A percentile compares a stretch with the other conserved stretches of the same genome.
phyloP scores from a whole-genome alignment of 2,113 vertebrate genomes.

The Amia ocellicauda region DNA sequence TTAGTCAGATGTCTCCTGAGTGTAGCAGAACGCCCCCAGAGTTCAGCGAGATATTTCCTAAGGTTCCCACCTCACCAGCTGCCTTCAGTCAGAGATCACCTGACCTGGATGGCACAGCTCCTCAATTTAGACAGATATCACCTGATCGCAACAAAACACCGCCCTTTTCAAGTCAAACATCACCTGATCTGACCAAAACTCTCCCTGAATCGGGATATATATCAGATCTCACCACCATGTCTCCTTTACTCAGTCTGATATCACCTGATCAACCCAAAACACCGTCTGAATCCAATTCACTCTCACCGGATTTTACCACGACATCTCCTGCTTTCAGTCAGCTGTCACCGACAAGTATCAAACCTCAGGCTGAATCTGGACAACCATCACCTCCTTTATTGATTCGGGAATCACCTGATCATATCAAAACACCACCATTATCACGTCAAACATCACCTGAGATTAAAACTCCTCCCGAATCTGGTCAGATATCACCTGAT shows the following conservation, averaged over 20 bases:
- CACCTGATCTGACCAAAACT: constrained; percentile 44
- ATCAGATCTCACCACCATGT: too few species aligned
- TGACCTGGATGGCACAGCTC: constrained; percentile 5
- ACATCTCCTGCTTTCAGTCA: too few species aligned
- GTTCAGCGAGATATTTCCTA: not conserved
- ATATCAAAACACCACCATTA: too few species aligned
- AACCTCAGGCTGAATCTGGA: constrained; percentile 25
- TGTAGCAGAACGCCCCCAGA: constrained; percentile 18
- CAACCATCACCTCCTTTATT: constrained; percentile 20
- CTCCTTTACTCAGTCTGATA: not conserved
- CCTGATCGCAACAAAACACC: constrained; percentile 47
- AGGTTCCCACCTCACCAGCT: too few species aligned
- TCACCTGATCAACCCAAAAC: constrained; percentile 4
- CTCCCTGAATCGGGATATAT: not conserved
- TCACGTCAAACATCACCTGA: not conserved
- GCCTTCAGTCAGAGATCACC: not conserved
- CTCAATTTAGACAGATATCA: constrained; percentile 40
- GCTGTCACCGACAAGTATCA: too few species aligned
- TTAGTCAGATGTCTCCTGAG: constrained; percentile 3
- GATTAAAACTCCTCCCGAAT: constrained; percentile 1
- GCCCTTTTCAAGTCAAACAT: constrained; percentile 22
- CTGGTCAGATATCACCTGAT: constrained; percentile 51
- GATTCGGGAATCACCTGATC: constrained; percentile 1
- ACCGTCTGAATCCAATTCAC: constrained; percentile 19
- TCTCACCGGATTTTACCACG: too few species aligned